Base-by-base conservation (phyloP, 2,797 vertebrate genomes). In the Semotilus atromaculatus region DNA sequence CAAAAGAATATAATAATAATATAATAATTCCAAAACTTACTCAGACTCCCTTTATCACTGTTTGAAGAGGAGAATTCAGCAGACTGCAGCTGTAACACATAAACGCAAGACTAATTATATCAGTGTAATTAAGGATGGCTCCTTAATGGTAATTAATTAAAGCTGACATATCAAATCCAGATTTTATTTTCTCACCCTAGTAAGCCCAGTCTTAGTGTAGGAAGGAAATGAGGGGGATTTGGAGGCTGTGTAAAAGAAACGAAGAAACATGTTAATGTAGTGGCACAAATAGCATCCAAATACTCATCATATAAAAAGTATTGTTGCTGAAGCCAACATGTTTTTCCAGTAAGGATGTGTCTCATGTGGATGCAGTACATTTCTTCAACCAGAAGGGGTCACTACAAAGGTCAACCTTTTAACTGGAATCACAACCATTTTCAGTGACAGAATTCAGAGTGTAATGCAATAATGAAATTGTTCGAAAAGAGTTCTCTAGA, bases 51-150 rank as follows among this genome's bases (percentile, higher is more conserved):
- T 80, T 94, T 94, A 73, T 97, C 95, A 0, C 91, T 94, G 73
- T 93, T 92, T 0, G 93, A 91, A 0, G 95, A 92, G 92, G 93
- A 93, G 89, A 98, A 97, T 86, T 98, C 97, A 23, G 96, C 93
- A 0, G 97, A 98, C 92, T 95, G 96, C 75, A 98, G 96, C 97
- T 98, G 90, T 10, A 81, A 86, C 85, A 78, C 60, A 90, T 77
- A 85, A 62, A 78, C 70, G 84, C 60, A 43, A 72, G 76, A 70
- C 11, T 82, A 48, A 78, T 51, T 62, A 21, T 38, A 51, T 53
- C n/a, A 74, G 23, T 55, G 1, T 45, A 70, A 43, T 62, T 9
- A 58, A 26, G 40, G 13, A 64, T 19, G 31, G 31, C 34, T 73
- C 18, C 18, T 19, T 18, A 48, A 48, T 48, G 45, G 14, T 48